Conservation (phyloP, 1,140 invertebrate species). For the Cydia fagiglandana region DNA sequence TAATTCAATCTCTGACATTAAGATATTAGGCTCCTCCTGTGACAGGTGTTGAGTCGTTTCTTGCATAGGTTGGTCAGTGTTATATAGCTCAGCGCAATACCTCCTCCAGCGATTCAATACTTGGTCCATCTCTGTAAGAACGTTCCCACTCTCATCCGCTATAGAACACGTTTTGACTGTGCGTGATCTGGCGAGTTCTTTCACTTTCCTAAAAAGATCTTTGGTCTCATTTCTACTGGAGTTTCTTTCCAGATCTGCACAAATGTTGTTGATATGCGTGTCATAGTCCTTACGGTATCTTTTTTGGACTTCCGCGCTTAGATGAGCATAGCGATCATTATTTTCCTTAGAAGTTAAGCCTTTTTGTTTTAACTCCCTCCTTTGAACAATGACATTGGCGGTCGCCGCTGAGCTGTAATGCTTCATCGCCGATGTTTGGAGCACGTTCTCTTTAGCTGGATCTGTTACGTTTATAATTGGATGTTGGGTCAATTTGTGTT, state of each 20-base stretch:
- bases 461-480: too few relatives aligned
- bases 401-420: too few relatives aligned
- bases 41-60: neutral
- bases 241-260: conserved; percentile 32
- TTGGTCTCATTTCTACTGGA: neutral
- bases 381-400: too few relatives aligned
- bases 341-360: too few relatives aligned
- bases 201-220: neutral
- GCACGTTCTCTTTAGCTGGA: neutral
- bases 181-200: neutral
- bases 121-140: neutral
- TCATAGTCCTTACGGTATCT: conserved; percentile 28
- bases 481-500: too few relatives aligned
- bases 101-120: neutral
- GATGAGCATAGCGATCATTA: too few relatives aligned
- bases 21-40: conserved; percentile 10
- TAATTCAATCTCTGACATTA: neutral
- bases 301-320: conserved; percentile 6
- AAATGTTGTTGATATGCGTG: conserved; percentile 32
- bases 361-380: neutral
- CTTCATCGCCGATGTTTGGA: neutral
- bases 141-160: neutral
- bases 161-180: neutral
- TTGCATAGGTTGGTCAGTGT: neutral
- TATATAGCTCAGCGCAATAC: neutral